Percentiles rank a stretch among this genome's conserved stretches.
Conservation (phyloP, 2,888 invertebrate species). For the Phytoseiulus persimilis region DNA sequence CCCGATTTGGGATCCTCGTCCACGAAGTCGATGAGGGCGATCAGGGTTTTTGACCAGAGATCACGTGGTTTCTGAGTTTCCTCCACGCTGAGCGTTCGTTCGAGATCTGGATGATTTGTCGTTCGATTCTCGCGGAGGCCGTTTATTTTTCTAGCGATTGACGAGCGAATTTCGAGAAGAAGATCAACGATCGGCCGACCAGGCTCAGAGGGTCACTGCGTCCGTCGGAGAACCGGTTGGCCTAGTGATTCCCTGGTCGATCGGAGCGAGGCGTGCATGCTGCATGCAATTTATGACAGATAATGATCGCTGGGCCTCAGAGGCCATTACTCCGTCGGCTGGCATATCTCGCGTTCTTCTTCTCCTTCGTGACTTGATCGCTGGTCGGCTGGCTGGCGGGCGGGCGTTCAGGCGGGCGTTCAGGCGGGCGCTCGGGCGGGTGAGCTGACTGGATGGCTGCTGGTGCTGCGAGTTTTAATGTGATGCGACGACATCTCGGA, state of each 20-base stretch:
- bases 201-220: background rate
- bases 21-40: background rate
- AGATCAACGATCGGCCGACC: background rate
- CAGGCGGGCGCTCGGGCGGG: no score
- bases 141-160: background rate
- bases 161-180: background rate
- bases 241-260: background rate
- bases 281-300: constrained; percentile 38
- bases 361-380: constrained; percentile 5
- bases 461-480: background rate
- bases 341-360: background rate
- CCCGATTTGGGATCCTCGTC: background rate
- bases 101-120: background rate
- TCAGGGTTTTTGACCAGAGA: background rate
- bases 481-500: background rate
- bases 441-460: background rate
- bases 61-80: background rate
- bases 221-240: background rate
- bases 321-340: constrained; percentile 23
- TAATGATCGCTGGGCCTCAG: constrained; percentile 38
- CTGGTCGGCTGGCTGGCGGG: background rate
- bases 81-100: no score
- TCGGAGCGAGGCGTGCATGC: constrained; percentile 26
- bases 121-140: background rate
- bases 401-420: no score